Conservation (phyloP, 2,797 vertebrate genomes). For the Alauda arvensis region DNA sequence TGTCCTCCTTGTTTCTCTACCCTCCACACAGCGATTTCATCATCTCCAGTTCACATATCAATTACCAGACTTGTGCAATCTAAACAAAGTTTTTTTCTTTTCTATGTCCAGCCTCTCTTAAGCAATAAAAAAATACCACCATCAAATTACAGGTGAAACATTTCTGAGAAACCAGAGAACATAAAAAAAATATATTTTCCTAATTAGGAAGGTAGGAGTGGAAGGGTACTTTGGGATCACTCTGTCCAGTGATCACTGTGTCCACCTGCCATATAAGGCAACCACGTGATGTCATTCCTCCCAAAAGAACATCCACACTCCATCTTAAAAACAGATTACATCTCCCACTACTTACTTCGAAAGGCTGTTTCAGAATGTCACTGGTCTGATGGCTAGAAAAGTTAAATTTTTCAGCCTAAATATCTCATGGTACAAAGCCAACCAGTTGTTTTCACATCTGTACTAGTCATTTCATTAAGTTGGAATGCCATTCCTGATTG, state of each 20-base stretch:
- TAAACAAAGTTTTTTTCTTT: slow-evolving; percentile 3
- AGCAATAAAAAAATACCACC: neutral
- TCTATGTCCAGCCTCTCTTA: neutral
- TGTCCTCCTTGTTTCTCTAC: slow-evolving; percentile 18
- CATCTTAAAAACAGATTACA: neutral
- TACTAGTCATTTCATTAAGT: neutral
- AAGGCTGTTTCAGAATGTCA: neutral
- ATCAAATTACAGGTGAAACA: slow-evolving; percentile 15
- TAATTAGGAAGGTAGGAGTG: neutral
- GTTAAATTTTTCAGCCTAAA: neutral
- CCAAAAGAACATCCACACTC: neutral
- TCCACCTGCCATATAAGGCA: neutral
- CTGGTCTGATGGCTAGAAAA: neutral
- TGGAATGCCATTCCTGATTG: neutral
- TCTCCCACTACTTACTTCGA: neutral
- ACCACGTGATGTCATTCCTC: neutral
- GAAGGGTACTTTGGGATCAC: neutral
- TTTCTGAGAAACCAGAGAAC: slow-evolving; percentile 15
- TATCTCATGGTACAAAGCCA: neutral
- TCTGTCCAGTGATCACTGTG: neutral
- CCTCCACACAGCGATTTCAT: neutral
- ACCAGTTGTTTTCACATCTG: neutral
- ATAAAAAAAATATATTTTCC: slow-evolving; percentile 4
- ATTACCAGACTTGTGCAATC: slow-evolving; percentile 5
- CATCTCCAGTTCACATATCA: slow-evolving; percentile 19